Evolutionary conservation across 2,888 invertebrate genomes (phyloP), one percentile per base, ranked within the genome.

Genomic region (Peribatodes rhomboidaria): DNA sequence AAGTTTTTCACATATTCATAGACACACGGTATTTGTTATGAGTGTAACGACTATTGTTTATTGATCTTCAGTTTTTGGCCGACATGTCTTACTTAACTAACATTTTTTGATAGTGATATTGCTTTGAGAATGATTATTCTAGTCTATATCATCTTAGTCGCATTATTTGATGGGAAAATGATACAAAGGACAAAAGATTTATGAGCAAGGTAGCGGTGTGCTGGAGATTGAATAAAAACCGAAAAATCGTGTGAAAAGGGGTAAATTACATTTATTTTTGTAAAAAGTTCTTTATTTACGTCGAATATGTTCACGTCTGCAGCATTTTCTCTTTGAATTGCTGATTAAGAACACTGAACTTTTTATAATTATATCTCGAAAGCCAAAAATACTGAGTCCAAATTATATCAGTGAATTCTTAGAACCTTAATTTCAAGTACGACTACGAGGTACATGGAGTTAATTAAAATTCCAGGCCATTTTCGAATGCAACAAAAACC

Each of bases 1-100:
- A 57, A 58, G 42, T 63, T 69, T 71, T 65, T 56, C 55, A 68
- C 63, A 66, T 67, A 68, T 67, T 61, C 64, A 60, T 62, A 54
- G 65, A 58, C 61, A 37, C 41, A 16, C 42, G 31, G 20, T 50
- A 14, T 50, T 50, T 35, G 50, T 50, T 50, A 50, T 20, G 35
- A 50, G 50, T 20, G 50, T 41, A 33, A 37, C 49, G 49, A 49
- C 20, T 52, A 42, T 56, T 62, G 37, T 56, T 33, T 62, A 11
- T 18, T 31, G 41, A 0, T 20, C 13, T 42, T 42, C 10, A 10
- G 31, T 9, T 13, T 44, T 44, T 13, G 9, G n/a, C 35, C 31
- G n/a, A 42, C 4, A 18, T 20, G 42, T 37, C 2, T 37, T 13
- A 6, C n/a, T 35, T 35, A 35, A 35, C 35, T n/a, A 27, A 27